Evolutionary conservation across 2,797 vertebrate species (phyloP).

Genomic region (Channallabes apus): DNA sequence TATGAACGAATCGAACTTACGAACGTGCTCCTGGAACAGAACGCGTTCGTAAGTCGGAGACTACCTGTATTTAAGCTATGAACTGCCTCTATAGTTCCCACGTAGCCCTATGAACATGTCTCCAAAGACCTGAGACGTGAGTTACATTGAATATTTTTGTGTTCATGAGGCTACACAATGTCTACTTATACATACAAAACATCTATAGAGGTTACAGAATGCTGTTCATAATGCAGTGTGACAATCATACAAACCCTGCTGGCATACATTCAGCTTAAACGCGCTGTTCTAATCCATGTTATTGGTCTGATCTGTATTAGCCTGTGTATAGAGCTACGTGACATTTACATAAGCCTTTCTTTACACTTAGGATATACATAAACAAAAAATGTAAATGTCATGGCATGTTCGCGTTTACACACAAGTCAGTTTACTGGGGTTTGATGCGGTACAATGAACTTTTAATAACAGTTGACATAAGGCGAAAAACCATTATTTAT

Average conservation of each 20-base stretch:
- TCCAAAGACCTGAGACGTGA: too few relatives aligned
- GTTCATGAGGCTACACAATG: not conserved
- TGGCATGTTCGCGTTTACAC: not conserved
- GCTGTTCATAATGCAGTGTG: not conserved
- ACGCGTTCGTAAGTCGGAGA: too few relatives aligned
- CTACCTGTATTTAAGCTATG: too few relatives aligned
- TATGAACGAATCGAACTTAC: too few relatives aligned
- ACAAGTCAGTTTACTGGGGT: not conserved
- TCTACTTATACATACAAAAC: not conserved
- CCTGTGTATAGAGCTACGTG: not conserved
- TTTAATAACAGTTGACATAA: not conserved
- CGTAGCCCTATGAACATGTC: too few relatives aligned
- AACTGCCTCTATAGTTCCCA: too few relatives aligned
- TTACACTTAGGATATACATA: not conserved
- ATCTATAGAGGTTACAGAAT: not conserved
- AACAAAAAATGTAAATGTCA: not conserved
- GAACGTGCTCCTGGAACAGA: too few relatives aligned
- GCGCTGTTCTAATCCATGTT: not conserved
- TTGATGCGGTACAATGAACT: not conserved
- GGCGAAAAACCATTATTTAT: not conserved
- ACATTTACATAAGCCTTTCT: not conserved
- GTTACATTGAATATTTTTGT: too few relatives aligned
- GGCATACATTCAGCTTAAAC: not conserved
- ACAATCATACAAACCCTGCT: not conserved
- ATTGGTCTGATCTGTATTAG: not conserved